Conservation (phyloP, 2,888 invertebrate species). For the Nomada fabriciana region DNA sequence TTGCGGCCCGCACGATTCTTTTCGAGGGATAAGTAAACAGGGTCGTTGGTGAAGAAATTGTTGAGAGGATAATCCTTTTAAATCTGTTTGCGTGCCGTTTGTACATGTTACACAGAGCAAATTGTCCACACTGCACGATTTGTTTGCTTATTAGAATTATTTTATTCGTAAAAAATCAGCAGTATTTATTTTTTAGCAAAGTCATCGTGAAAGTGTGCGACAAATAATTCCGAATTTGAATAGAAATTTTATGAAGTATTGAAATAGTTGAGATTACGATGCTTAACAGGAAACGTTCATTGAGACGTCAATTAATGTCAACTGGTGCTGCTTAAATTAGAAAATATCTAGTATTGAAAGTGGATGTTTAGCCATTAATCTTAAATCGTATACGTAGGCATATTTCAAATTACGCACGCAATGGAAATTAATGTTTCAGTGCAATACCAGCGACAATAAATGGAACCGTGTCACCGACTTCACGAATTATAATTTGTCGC, state of each 20-base stretch:
- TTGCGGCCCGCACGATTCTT: slow-evolving; percentile 17
- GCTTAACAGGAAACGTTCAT: no score
- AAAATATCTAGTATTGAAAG: background rate
- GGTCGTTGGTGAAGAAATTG: slow-evolving; percentile 1
- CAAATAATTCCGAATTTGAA: no score
- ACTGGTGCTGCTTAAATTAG: background rate
- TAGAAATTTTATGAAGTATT: no score
- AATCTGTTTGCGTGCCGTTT: no score
- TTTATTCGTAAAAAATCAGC: no score
- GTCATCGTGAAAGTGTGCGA: no score
- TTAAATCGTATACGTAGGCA: background rate
- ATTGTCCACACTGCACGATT: no score
- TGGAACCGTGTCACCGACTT: slow-evolving; percentile 36
- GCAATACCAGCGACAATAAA: background rate
- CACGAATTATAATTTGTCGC: slow-evolving; percentile 41
- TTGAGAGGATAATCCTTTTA: background rate
- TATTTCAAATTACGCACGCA: background rate
- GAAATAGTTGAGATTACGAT: no score
- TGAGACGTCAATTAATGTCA: background rate
- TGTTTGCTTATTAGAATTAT: no score
- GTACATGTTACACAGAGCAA: no score
- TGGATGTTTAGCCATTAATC: background rate
- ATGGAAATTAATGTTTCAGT: background rate
- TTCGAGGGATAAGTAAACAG: background rate
- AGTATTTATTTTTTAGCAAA: no score